phyloP scores from a whole-genome alignment of 2,113 vertebrate genomes.

The Laterallus jamaicensis region DNA sequence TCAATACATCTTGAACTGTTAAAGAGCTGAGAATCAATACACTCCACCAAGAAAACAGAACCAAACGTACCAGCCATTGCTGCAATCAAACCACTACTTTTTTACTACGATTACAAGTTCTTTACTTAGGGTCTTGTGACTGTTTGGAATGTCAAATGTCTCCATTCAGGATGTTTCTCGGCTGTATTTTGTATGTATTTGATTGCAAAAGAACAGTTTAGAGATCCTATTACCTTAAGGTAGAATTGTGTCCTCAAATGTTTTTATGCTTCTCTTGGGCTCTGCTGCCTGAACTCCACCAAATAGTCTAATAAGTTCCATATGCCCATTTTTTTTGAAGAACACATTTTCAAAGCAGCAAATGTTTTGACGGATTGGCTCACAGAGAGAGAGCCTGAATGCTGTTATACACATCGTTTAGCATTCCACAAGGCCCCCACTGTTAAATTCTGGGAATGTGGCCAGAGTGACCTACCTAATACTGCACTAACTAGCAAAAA shows the following conservation, averaged over 20 bases:
- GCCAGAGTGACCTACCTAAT: slow-evolving; percentile 83
- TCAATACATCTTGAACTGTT: not conserved
- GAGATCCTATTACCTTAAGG: slow-evolving; percentile 67
- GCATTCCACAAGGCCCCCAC: slow-evolving; percentile 88
- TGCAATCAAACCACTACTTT: not conserved
- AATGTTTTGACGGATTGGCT: slow-evolving; percentile 85
- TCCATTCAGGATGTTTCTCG: slow-evolving; percentile 37
- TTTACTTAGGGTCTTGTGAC: slow-evolving; percentile 29
- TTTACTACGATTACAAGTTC: slow-evolving; percentile 6
- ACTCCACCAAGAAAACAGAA: not conserved
- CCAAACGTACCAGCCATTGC: not conserved
- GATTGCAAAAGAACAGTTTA: slow-evolving; percentile 62
- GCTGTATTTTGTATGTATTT: slow-evolving; percentile 36
- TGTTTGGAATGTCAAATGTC: slow-evolving; percentile 19
- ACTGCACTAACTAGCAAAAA: slow-evolving; percentile 68
- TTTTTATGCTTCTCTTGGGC: slow-evolving; percentile 78
- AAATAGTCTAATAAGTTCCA: slow-evolving; percentile 86
- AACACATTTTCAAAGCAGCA: slow-evolving; percentile 81
- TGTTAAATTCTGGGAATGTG: slow-evolving; percentile 84
- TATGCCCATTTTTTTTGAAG: slow-evolving; percentile 82
- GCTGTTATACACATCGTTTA: slow-evolving; percentile 85
- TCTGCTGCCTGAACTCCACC: slow-evolving; percentile 74
- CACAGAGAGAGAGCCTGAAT: slow-evolving; percentile 77
- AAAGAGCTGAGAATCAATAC: not conserved
- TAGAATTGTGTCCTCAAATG: slow-evolving; percentile 71